These are phyloP conservation scores for Esox niger DNA, from an alignment of 2,113 vertebrate species.

Conservation along the genomic window DNA sequence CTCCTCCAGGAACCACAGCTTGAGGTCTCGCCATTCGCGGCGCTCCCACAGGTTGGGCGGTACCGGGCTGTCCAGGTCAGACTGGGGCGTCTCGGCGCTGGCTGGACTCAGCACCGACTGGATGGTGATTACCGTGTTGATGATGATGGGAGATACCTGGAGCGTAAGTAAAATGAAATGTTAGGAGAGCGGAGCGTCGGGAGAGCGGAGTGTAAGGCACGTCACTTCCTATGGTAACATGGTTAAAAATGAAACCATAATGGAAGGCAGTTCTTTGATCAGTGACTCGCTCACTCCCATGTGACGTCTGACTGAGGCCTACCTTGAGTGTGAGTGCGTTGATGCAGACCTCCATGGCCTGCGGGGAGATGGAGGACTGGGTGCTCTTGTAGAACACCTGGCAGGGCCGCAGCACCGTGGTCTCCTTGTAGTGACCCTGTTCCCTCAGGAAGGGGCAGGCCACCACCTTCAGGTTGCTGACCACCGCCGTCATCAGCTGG, in stretches of 20 bases:
- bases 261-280: background rate
- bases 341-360: constrained; percentile 82
- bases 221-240: too few relatives aligned
- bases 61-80: constrained; percentile 73
- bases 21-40: constrained; percentile 81
- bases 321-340: constrained; percentile 87
- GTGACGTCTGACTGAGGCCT: background rate
- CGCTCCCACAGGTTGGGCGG: constrained; percentile 84
- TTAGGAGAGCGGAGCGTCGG: constrained; percentile 13
- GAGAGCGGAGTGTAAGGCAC: background rate
- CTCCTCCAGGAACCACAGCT: constrained; percentile 96
- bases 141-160: constrained; percentile 96
- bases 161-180: too few relatives aligned
- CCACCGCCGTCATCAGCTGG: constrained; percentile 77
- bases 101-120: constrained; percentile 86
- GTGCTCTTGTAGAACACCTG: constrained; percentile 83
- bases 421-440: constrained; percentile 79
- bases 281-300: background rate
- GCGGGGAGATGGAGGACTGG: constrained; percentile 72
- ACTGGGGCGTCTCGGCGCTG: constrained; percentile 75
- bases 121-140: constrained; percentile 96
- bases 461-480: constrained; percentile 87
- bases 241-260: background rate
- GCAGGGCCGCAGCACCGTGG: constrained; percentile 91
- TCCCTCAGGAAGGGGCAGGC: constrained; percentile 89